A percentile compares a stretch with the other conserved stretches of the same genome.
Conservation (phyloP, 2,113 vertebrate genomes). For the Potamarius usumacintae region DNA sequence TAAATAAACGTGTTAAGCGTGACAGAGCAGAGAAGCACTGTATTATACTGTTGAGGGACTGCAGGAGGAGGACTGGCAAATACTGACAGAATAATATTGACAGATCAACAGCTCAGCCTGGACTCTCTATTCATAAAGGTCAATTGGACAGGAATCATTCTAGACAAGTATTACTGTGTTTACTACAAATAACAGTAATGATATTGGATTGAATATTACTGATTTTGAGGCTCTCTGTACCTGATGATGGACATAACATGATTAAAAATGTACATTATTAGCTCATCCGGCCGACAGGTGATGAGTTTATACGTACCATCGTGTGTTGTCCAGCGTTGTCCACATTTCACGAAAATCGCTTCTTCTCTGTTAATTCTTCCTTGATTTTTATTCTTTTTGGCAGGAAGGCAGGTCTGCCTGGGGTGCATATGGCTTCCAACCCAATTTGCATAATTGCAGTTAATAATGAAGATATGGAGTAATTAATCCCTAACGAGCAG, state of each 20-base stretch:
- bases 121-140: background rate
- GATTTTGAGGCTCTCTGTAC: background rate
- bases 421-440: too few relatives aligned
- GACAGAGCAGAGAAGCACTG: background rate
- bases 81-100: background rate
- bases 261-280: background rate
- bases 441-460: too few relatives aligned
- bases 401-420: too few relatives aligned
- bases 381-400: too few relatives aligned
- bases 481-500: too few relatives aligned
- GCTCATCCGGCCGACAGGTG: too few relatives aligned
- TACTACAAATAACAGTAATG: background rate
- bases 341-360: too few relatives aligned
- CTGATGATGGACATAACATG: background rate
- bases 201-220: background rate
- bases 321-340: too few relatives aligned
- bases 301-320: too few relatives aligned
- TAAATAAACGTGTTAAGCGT: background rate
- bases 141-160: too few relatives aligned
- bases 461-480: too few relatives aligned
- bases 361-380: too few relatives aligned
- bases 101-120: background rate
- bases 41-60: background rate
- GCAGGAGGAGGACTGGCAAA: background rate
- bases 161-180: background rate